A percentile compares a stretch with the other conserved stretches of the same genome.
These are phyloP conservation scores for Cephus nigrinus DNA, from an alignment of 2,888 invertebrate genomes.

Conservation along the genomic window DNA sequence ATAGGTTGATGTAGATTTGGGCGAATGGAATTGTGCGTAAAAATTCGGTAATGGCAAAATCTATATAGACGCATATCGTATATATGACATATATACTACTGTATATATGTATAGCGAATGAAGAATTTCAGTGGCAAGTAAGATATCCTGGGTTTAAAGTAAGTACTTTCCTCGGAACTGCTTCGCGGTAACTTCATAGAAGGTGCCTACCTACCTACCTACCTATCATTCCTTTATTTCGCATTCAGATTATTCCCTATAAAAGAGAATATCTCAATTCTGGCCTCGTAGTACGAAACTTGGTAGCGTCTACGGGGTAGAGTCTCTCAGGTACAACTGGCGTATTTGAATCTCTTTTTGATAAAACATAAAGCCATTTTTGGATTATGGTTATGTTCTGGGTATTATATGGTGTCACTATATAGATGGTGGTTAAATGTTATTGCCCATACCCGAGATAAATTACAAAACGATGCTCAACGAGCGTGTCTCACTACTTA, in stretches of 20 bases:
- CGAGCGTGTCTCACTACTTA: not conserved
- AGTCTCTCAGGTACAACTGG: constrained; percentile 19
- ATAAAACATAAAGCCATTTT: not conserved
- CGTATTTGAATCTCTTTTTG: constrained; percentile 15
- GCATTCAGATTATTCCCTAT: constrained; percentile 59
- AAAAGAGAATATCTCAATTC: constrained; percentile 61
- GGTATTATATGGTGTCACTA: not conserved
- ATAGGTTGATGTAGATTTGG: constrained; percentile 58
- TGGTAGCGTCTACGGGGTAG: not conserved
- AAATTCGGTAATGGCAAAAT: constrained; percentile 63
- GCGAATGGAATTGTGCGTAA: constrained; percentile 60
- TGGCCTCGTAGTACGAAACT: constrained; percentile 20
- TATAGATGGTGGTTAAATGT: not conserved
- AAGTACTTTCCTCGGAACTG: constrained; percentile 49
- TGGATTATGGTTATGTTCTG: not conserved
- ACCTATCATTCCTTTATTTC: constrained; percentile 29
- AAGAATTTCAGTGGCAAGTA: constrained; percentile 39
- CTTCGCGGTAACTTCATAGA: constrained; percentile 60
- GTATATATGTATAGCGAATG: constrained; percentile 23
- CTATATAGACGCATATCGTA: not conserved
- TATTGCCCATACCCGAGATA: not conserved
- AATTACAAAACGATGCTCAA: not conserved
- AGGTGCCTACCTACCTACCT: constrained; percentile 37
- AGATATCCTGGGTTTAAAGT: constrained; percentile 46
- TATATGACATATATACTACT: no score